phyloP scores from a whole-genome alignment of 2,888 invertebrate species.

The Onchidella celtica region DNA sequence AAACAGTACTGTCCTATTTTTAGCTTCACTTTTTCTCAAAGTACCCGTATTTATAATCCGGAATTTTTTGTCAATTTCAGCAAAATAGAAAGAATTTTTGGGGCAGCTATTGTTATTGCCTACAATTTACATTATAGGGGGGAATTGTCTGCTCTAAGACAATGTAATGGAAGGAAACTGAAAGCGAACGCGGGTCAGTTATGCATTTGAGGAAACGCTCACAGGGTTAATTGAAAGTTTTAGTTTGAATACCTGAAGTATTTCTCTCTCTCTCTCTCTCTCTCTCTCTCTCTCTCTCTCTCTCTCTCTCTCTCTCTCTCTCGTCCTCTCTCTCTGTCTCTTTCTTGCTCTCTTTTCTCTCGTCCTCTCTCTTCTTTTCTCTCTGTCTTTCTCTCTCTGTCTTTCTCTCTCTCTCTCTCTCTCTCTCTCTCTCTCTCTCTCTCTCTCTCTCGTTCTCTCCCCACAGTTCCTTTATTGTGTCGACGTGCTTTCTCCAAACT shows the following conservation, averaged over 20 bases:
- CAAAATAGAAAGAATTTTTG: too few species aligned
- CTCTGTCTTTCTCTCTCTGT: too few species aligned
- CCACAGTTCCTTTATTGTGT: neutral
- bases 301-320: conserved; percentile 2
- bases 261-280: conserved; percentile 16
- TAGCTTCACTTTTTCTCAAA: too few species aligned
- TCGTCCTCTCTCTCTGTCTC: neutral
- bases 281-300: conserved; percentile 9
- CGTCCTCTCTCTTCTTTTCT: neutral
- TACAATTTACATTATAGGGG: too few species aligned
- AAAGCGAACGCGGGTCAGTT: too few species aligned
- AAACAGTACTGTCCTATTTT: too few species aligned
- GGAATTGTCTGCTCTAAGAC: too few species aligned
- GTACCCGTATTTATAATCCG: too few species aligned
- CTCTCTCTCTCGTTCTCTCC: conserved; percentile 1
- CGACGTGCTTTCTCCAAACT: neutral
- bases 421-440: neutral
- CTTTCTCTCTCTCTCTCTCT: neutral
- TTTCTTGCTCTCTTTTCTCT: neutral
- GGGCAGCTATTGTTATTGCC: too few species aligned
- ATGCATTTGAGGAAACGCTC: too few species aligned
- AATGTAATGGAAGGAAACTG: too few species aligned
- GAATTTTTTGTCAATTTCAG: too few species aligned
- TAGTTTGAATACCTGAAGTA: neutral
- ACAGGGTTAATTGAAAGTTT: neutral